Evolutionary conservation across 1,140 invertebrate species (phyloP).

Genomic region (Cydia pomonella): DNA sequence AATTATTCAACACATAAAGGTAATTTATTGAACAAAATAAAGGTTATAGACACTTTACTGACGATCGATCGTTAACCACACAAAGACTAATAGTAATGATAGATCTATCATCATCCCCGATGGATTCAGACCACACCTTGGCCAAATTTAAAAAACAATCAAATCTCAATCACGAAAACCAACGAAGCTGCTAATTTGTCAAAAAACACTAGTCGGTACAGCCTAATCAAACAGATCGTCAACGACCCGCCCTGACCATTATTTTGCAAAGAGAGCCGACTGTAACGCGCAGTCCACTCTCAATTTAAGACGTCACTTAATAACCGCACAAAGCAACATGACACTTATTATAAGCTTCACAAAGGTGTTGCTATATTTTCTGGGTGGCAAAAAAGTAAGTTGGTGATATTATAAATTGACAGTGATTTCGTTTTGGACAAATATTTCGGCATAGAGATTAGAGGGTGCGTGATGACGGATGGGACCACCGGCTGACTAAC

Average conservation of each 20-base stretch:
- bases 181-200: slow-evolving; percentile 50
- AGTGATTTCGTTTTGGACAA: slow-evolving; percentile 36
- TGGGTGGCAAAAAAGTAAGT: background rate
- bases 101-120: slow-evolving; percentile 23
- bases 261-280: slow-evolving; percentile 17
- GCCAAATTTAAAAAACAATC: slow-evolving; percentile 38
- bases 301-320: background rate
- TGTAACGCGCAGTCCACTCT: background rate
- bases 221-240: slow-evolving; percentile 47
- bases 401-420: slow-evolving; percentile 25
- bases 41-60: background rate
- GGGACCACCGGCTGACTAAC: slow-evolving; percentile 36
- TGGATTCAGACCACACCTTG: slow-evolving; percentile 29
- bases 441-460: slow-evolving; percentile 50
- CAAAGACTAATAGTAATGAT: background rate
- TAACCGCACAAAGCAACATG: background rate
- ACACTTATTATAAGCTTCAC: background rate
- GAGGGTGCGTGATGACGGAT: slow-evolving; percentile 39
- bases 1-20: background rate
- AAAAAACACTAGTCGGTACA: slow-evolving; percentile 43
- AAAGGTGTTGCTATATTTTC: background rate
- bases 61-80: background rate
- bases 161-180: slow-evolving; percentile 43
- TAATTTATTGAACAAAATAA: background rate
- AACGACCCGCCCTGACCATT: slow-evolving; percentile 36